phyloP scores from a whole-genome alignment of 2,888 invertebrate species.

The Drosophila nr. perissopoda region DNA sequence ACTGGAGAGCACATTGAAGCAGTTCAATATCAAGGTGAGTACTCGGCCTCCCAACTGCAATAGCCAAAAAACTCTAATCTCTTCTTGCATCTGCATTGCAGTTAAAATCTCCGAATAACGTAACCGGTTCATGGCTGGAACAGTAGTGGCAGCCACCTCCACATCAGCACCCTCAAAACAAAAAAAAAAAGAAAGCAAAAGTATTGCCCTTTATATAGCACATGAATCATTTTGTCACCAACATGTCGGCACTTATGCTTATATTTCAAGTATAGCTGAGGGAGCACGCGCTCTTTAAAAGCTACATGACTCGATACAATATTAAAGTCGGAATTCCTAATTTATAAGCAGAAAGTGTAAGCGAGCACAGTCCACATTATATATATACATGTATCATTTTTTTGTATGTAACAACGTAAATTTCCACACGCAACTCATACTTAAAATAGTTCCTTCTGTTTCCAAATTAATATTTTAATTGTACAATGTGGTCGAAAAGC shows the following conservation, averaged over 20 bases:
- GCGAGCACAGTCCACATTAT: slow-evolving; percentile 27
- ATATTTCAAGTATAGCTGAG: slow-evolving; percentile 48
- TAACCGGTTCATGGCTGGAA: slow-evolving; percentile 93
- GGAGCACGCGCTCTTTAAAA: slow-evolving; percentile 61
- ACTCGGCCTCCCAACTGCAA: background rate
- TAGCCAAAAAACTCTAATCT: background rate
- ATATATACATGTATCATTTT: slow-evolving; percentile 2
- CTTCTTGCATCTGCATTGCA: slow-evolving; percentile 38
- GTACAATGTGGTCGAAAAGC: slow-evolving; percentile 28
- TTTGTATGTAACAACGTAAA: slow-evolving; percentile 36
- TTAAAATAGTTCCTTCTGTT: slow-evolving; percentile 57
- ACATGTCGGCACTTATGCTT: slow-evolving; percentile 35
- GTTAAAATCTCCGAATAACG: slow-evolving; percentile 90
- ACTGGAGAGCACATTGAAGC: slow-evolving; percentile 96
- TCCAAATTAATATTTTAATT: slow-evolving; percentile 40
- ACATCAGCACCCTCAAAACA: slow-evolving; percentile 9
- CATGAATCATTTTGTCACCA: slow-evolving; percentile 33
- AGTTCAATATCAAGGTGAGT: slow-evolving; percentile 95
- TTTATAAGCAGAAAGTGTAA: slow-evolving; percentile 59
- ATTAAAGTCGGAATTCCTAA: slow-evolving; percentile 55
- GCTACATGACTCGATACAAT: slow-evolving; percentile 45
- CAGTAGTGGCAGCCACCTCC: slow-evolving; percentile 85
- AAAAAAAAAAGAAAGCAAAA: slow-evolving; percentile 7
- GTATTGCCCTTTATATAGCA: slow-evolving; percentile 37
- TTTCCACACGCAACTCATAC: slow-evolving; percentile 23